Evolutionary conservation across 1,140 invertebrate genomes (phyloP).

Genomic region (Grapholita molesta): DNA sequence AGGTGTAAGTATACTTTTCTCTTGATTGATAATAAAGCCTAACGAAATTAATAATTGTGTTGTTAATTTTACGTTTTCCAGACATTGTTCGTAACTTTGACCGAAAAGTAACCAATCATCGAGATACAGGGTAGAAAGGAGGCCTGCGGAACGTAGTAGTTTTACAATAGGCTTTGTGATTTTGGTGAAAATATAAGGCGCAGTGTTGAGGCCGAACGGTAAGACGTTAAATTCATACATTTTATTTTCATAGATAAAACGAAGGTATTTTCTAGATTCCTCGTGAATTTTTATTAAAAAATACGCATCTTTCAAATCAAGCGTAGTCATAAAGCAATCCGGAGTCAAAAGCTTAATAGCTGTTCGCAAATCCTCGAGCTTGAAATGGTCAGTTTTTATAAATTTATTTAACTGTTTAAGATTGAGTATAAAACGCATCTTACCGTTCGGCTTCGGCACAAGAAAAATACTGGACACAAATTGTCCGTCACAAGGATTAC

Average conservation of each 20-base stretch:
- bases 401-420: too few species aligned
- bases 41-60: neutral
- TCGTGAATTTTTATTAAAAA: too few species aligned
- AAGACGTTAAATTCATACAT: constrained; percentile 17
- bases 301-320: too few species aligned
- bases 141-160: constrained; percentile 11
- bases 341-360: too few species aligned
- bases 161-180: constrained; percentile 12
- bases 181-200: constrained; percentile 19
- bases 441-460: too few species aligned
- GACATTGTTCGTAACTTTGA: constrained; percentile 2
- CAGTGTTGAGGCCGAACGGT: constrained; percentile 13
- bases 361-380: too few species aligned
- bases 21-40: constrained; percentile 17
- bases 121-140: constrained; percentile 2
- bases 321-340: too few species aligned
- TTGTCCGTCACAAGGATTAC: neutral
- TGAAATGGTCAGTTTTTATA: too few species aligned
- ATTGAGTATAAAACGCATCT: too few species aligned
- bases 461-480: constrained; percentile 13
- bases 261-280: too few species aligned
- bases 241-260: constrained; percentile 1
- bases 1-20: constrained; percentile 15
- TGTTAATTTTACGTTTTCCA: neutral
- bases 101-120: constrained; percentile 17